Base-by-base conservation (phyloP, 2,113 vertebrate species). In the Rhagologus leucostigma region DNA sequence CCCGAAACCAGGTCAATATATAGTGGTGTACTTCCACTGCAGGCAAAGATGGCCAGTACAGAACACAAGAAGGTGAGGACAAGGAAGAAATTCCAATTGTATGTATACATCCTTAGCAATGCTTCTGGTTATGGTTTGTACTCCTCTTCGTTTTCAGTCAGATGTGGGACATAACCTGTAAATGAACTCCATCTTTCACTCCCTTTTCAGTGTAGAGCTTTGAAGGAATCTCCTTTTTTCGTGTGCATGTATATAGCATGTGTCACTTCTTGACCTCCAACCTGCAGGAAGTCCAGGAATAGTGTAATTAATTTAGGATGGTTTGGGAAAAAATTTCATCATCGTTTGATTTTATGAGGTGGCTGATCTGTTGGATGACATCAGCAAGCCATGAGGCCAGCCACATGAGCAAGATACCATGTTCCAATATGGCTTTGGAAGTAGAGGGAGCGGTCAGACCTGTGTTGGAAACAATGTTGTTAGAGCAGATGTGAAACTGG, bases 161-260 rank as follows among this genome's bases (percentile, higher is more conserved):
- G 21, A 49, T 9, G 7, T 84, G 32, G n/a, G 35, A 75, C 15
- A 3, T 52, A 42, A 63, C 27, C 35, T 67, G 16, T 24, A 89
- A 49, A 44, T 41, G 13, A 73, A 55, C 11, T 76, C 26, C 0
- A 12, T 26, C 24, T 79, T 89, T 57, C 29, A 57, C 16, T 16
- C 4, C 73, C 5, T 73, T 82, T 75, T 85, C 37, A 20, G 5
- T 41, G 22, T 47, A n/a, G 37, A 75, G 33, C 11, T 89, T 33
- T 64, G 67, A 79, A 30, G 24, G n/a, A 80, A 83, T 33, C 3
- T 12, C 17, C 32, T 15, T 32, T 1, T 10, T 39, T 3, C 49
- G 2, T 22, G 21, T 73, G 2, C 60, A 1, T 37, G 1, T 47
- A 1, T 33, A 18, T 47, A 5, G 21, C 21, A 15, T 8, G 16